Evolutionary conservation across 2,888 invertebrate species (phyloP).

Genomic region (Ectemnius continuus): DNA sequence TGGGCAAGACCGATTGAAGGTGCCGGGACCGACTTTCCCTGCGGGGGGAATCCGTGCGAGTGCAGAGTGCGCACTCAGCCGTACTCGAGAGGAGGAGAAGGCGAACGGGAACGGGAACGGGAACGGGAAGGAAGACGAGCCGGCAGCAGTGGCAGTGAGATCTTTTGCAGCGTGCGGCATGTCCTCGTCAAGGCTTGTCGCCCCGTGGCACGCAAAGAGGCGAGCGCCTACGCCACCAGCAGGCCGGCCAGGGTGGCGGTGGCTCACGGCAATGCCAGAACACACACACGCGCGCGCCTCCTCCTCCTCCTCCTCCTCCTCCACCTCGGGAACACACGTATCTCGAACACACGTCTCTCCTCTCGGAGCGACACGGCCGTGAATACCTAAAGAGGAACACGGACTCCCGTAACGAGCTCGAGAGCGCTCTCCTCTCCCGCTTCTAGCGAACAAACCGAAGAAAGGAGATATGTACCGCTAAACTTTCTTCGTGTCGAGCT

Average conservation of each 20-base stretch:
- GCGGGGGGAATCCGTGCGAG: no score
- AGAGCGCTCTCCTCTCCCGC: conserved; percentile 4
- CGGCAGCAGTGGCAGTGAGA: background rate
- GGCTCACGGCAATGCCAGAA: no score
- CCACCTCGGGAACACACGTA: background rate
- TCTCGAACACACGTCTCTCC: background rate
- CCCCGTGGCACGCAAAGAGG: no score
- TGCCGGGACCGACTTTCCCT: no score
- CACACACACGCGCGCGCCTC: background rate
- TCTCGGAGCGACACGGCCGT: background rate
- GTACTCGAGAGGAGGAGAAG: no score
- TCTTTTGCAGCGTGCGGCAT: background rate
- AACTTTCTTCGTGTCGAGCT: conserved; percentile 14
- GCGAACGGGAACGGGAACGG: no score
- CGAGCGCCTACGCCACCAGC: no score
- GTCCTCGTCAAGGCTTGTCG: conserved; percentile 9
- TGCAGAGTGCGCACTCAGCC: no score
- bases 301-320: no score
- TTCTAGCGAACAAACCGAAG: conserved; percentile 6
- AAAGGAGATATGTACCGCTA: conserved; percentile 19
- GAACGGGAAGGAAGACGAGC: no score
- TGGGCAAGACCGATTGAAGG: no score
- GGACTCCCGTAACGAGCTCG: conserved; percentile 36
- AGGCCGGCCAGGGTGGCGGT: no score
- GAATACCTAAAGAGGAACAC: conserved; percentile 41